These are phyloP conservation scores for Lasioglossum villosulum DNA, from an alignment of 2,888 invertebrate genomes.

Conservation along the genomic window DNA sequence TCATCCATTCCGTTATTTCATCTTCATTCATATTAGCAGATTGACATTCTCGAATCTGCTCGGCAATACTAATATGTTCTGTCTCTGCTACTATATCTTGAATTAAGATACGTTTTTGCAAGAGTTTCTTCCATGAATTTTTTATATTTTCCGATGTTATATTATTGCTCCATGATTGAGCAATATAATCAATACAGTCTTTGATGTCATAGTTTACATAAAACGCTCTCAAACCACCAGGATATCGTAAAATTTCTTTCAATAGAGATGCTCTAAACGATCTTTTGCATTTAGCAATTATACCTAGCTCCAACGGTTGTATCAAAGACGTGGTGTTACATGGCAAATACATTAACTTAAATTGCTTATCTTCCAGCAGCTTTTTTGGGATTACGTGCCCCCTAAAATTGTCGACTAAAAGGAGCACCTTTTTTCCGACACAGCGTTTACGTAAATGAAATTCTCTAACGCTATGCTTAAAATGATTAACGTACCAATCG, in stretches of 20 bases:
- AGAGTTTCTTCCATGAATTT: constrained; percentile 2
- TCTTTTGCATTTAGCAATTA: constrained; percentile 6
- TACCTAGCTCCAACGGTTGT: not conserved
- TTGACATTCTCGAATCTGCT: constrained; percentile 3
- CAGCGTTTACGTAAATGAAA: not conserved
- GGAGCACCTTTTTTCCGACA: not conserved
- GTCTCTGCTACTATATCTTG: not conserved
- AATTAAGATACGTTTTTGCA: not conserved
- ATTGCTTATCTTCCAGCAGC: not conserved
- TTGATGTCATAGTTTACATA: not conserved
- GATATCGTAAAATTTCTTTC: not conserved
- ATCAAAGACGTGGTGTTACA: not conserved
- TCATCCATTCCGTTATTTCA: not conserved
- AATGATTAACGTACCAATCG: not conserved
- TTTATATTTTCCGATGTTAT: not conserved
- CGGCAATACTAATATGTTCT: constrained; percentile 6
- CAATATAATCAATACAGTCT: not conserved
- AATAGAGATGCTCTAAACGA: not conserved
- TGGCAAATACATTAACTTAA: not conserved
- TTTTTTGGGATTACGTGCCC: not conserved
- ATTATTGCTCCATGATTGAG: constrained; percentile 6
- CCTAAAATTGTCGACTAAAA: not conserved
- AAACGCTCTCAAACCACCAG: not conserved
- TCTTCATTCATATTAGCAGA: not conserved
- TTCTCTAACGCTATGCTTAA: not conserved